These are phyloP conservation scores for Amphipyra tragopoginis DNA, from an alignment of 2,888 invertebrate genomes.

Conservation along the genomic window DNA sequence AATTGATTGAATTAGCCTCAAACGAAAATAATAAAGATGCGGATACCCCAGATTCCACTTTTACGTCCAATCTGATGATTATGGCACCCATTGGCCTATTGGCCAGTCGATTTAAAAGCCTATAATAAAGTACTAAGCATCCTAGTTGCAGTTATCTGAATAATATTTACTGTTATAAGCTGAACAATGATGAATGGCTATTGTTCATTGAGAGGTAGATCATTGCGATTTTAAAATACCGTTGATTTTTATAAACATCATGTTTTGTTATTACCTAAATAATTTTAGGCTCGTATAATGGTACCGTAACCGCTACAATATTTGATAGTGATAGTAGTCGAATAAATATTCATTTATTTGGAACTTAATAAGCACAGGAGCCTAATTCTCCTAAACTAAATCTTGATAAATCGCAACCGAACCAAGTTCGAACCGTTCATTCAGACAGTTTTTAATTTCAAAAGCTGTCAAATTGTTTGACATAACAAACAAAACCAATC, in stretches of 20 bases:
- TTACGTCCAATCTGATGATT: slow-evolving; percentile 1
- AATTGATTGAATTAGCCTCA: slow-evolving; percentile 11
- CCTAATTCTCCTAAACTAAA: too few species aligned
- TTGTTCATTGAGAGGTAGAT: slow-evolving; percentile 22
- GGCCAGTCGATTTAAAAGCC: not conserved
- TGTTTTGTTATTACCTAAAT: not conserved
- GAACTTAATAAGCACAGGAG: too few species aligned
- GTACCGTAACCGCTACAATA: too few species aligned
- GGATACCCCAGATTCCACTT: slow-evolving; percentile 13
- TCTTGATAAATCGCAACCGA: too few species aligned
- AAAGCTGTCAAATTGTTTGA: too few species aligned
- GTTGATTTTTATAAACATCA: slow-evolving; percentile 13
- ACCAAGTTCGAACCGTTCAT: too few species aligned
- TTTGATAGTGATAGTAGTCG: too few species aligned
- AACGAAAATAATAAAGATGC: not conserved
- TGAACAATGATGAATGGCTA: slow-evolving; percentile 38
- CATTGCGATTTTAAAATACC: slow-evolving; percentile 9
- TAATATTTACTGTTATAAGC: slow-evolving; percentile 36
- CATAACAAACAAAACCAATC: too few species aligned
- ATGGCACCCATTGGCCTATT: slow-evolving; percentile 4
- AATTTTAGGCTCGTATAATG: not conserved
- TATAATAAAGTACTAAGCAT: slow-evolving; percentile 1
- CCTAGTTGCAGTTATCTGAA: slow-evolving; percentile 17
- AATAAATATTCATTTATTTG: too few species aligned
- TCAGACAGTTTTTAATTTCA: too few species aligned